These are phyloP conservation scores for Rhimphoctona megacephalus DNA, from an alignment of 2,888 invertebrate species.

Conservation along the genomic window DNA sequence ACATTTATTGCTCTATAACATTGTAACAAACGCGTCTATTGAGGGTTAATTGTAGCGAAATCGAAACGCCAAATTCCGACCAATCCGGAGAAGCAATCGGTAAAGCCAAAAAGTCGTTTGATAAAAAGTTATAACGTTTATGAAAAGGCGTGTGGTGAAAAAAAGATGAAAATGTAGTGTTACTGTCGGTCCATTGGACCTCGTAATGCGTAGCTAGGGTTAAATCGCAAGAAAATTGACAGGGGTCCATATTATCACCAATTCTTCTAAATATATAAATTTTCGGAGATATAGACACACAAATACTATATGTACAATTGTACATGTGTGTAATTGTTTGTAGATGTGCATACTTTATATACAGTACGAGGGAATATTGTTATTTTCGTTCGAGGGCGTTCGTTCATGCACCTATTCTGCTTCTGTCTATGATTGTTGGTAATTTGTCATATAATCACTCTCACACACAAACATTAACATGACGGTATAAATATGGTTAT, in stretches of 20 bases:
- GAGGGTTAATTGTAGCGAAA: no score
- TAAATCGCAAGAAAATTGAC: background rate
- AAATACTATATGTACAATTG: no score
- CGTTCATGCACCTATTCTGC: slow-evolving; percentile 48
- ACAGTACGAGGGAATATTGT: background rate
- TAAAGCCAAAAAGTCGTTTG: no score
- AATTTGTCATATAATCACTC: slow-evolving; percentile 11
- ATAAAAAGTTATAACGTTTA: no score
- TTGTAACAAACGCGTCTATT: no score
- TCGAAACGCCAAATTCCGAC: no score
- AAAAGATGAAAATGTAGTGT: no score
- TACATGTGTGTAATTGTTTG: background rate
- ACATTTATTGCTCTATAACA: no score
- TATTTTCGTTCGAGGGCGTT: slow-evolving; percentile 48
- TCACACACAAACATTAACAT: background rate
- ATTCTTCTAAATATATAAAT: background rate
- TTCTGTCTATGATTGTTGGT: background rate
- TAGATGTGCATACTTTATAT: background rate
- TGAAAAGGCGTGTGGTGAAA: no score
- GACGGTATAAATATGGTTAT: background rate
- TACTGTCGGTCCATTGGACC: no score
- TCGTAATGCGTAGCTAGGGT: no score
- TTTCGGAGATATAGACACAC: background rate
- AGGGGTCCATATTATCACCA: background rate
- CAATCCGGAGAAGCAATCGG: no score